Base-by-base conservation (phyloP, 2,113 vertebrate species). In the Cavia aperea region DNA sequence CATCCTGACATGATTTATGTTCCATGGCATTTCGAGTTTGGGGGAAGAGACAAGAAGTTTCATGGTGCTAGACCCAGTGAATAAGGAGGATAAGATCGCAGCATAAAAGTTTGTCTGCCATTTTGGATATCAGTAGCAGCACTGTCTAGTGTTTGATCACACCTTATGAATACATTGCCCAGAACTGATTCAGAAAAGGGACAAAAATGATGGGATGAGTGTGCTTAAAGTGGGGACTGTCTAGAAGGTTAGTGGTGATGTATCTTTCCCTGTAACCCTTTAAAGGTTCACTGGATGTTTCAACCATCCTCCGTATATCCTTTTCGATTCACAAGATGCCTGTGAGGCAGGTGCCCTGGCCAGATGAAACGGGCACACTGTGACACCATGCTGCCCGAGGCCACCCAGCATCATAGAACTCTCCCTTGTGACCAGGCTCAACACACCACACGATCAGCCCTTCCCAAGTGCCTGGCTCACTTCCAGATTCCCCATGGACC, bases 401-500 rank as follows among this genome's bases (percentile, higher is more conserved):
- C 10, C 46, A 21, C 26, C 12, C 56, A 58, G 54, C 39, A 91
- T 16, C 15, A 7, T 13, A 58, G 63, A 56, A n/a, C 33, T 14
- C 11, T 23, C 11, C 63, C 65, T 33, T 13, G 7, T 1, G 26
- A 3, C 46, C 31, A 43, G 1, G 2, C 39, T 1, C 4, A 6
- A 16, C n/a, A 43, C 49, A n/a, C 7, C 29, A 19, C 56, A 39
- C 62, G 4, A 12, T 39, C 21, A 58, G 56, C 56, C 56, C 0
- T 0, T 2, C 19, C 5, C 14, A 58, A 65, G 31, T 58, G 14
- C 18, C 75, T 14, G 7, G 33, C 15, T 49, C 73, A 84, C 11
- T 2, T 6, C 39, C 51, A 49, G 29, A 5, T 12, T 39, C 39
- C 7, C 36, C 51, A 23, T 7, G 0, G 0, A 49, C 12, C 36